Base-by-base conservation (phyloP, 2,113 vertebrate genomes). In the Tenebrosternarchus preto region DNA sequence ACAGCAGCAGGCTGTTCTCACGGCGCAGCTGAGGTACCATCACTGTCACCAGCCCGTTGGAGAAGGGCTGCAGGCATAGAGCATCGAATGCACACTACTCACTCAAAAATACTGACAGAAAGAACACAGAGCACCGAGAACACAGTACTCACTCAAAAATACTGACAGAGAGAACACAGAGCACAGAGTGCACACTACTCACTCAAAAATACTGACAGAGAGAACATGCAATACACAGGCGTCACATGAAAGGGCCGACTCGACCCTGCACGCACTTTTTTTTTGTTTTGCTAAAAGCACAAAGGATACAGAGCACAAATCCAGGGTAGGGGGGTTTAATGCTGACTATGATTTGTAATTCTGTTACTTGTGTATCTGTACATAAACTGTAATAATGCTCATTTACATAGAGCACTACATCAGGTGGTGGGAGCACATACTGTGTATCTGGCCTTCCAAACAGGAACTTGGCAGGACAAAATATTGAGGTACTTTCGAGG, bases 361-460 rank as follows among this genome's bases (percentile, higher is more conserved):
- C 27, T n/a, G 29, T 20, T 36, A 6, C 33, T 36, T 6, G 33
- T 36, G 33, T 36, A 36, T 6, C 6, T 36, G 33, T 2, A n/a
- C n/a, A 36, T 36, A 4, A 36, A 36, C 33, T 36, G 33, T 36
- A 36, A 36, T 6, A 36, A 36, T 36, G 3, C 33, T 36, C 33
- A 36, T 36, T 36, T 36, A 36, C 6, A 36, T 6, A 36, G 33
- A 6, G 33, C 2, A 36, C 33, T 36, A 36, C 43, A 50, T 9
- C 43, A 15, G 11, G 1, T 4, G 22, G 12, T 5, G 25, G 12
- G 25, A 22, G 17, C 50, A 85, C 95, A 93, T 86, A 99, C 98
- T 15, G 97, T 98, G 89, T 99, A 99, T 82, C 98, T 90, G 71
- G 97, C 98, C 87, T 99, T 99, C 98, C 98, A 99, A 81, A 99